phyloP scores from a whole-genome alignment of 2,888 invertebrate species.

The Drosophila subquinaria region DNA sequence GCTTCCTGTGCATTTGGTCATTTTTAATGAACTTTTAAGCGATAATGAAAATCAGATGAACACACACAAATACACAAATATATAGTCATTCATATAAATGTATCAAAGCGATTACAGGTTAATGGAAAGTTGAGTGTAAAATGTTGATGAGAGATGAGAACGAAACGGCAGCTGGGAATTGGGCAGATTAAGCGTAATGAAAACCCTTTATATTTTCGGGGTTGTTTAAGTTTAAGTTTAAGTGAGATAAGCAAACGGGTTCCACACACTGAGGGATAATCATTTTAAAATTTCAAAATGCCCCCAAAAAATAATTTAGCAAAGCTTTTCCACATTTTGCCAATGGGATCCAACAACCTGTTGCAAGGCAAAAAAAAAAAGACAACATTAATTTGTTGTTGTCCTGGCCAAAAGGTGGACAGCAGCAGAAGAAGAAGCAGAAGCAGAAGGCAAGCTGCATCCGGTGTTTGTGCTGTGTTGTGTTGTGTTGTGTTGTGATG shows the following conservation, averaged over 20 bases:
- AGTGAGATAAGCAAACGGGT: slow-evolving; percentile 73
- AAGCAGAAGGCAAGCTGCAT: slow-evolving; percentile 69
- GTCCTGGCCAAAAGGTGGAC: slow-evolving; percentile 58
- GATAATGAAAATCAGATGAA: slow-evolving; percentile 71
- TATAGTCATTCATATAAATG: slow-evolving; percentile 1
- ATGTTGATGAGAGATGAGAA: slow-evolving; percentile 38
- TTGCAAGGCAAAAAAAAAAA: slow-evolving; percentile 35
- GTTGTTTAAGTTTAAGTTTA: slow-evolving; percentile 52
- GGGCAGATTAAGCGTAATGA: slow-evolving; percentile 71
- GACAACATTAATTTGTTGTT: slow-evolving; percentile 51
- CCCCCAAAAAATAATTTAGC: slow-evolving; percentile 47
- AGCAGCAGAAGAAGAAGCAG: neutral
- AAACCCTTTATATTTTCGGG: slow-evolving; percentile 58
- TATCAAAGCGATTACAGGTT: slow-evolving; percentile 50
- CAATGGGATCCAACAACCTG: slow-evolving; percentile 46
- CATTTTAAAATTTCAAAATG: slow-evolving; percentile 44
- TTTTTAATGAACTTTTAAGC: slow-evolving; percentile 67
- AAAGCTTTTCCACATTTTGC: slow-evolving; percentile 53
- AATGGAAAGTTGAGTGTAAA: slow-evolving; percentile 61
- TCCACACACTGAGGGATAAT: slow-evolving; percentile 50
- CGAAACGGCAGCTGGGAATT: slow-evolving; percentile 45
- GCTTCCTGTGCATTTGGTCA: slow-evolving; percentile 71
- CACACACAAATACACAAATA: neutral
- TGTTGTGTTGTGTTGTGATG: slow-evolving; percentile 21
- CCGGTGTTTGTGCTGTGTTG: slow-evolving; percentile 70